A percentile compares a stretch with the other conserved stretches of the same genome.
These are phyloP conservation scores for Heterodera carotae DNA, from an alignment of 1,140 invertebrate genomes.

Conservation along the genomic window DNA sequence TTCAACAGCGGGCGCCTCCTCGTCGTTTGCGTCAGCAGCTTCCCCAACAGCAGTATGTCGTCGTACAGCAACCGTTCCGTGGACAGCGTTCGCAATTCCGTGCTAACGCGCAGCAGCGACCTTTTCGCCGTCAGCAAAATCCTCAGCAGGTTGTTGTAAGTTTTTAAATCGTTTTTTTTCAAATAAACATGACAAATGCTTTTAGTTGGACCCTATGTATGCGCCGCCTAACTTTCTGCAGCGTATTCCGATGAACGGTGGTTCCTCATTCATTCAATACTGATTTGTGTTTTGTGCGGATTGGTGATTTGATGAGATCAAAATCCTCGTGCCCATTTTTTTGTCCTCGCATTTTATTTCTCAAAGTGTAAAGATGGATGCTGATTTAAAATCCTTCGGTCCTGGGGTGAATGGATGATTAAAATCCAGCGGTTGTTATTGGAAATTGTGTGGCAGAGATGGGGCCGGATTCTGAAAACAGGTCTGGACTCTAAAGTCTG, in stretches of 20 bases:
- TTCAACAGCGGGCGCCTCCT: neutral
- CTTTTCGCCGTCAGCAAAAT: constrained; percentile 12
- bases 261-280: neutral
- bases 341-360: neutral
- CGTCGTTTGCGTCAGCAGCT: constrained; percentile 1
- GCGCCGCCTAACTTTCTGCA: constrained; percentile 50
- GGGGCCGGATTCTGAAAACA: too few relatives aligned
- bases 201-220: constrained; percentile 43
- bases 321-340: neutral
- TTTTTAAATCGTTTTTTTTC: neutral
- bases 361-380: neutral
- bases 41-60: neutral
- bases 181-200: neutral
- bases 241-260: constrained; percentile 15
- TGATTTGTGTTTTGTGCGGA: neutral
- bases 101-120: neutral
- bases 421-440: too few relatives aligned
- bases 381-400: too few relatives aligned
- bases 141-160: constrained; percentile 10
- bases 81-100: neutral
- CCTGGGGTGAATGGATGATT: too few relatives aligned
- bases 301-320: too few relatives aligned
- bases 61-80: constrained; percentile 17
- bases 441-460: too few relatives aligned
- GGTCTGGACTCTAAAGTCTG: too few relatives aligned